A percentile compares a stretch with the other conserved stretches of the same genome.
phyloP scores from a whole-genome alignment of 2,113 vertebrate genomes.

The Chrysemys picta region DNA sequence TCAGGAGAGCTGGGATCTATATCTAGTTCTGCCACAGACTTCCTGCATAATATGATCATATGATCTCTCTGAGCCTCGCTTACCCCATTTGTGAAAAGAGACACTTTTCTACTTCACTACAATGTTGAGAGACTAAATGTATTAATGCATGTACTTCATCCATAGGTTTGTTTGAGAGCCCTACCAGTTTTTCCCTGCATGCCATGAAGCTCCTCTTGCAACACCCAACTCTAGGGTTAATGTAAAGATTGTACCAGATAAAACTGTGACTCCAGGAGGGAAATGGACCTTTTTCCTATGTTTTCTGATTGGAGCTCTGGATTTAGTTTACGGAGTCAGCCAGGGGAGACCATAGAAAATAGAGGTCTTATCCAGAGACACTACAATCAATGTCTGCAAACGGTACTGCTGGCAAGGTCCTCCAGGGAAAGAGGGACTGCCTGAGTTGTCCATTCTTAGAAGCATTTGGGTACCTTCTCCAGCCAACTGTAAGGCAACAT shows the following conservation, averaged over 20 bases:
- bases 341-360: background rate
- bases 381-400: background rate
- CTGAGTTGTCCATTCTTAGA: background rate
- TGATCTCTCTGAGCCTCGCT: background rate
- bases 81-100: background rate
- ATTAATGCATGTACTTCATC: background rate
- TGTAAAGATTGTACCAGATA: background rate
- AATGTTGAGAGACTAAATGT: background rate
- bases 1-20: background rate
- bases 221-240: background rate
- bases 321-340: background rate
- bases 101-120: background rate
- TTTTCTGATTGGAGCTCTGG: background rate
- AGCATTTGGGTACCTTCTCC: background rate
- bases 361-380: background rate
- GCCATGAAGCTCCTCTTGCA: background rate
- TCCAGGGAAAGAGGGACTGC: background rate
- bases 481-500: background rate
- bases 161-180: background rate
- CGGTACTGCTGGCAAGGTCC: background rate
- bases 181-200: background rate
- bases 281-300: background rate
- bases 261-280: background rate
- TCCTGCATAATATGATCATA: background rate
- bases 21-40: background rate